phyloP scores from a whole-genome alignment of 2,113 vertebrate species.

The Bubalus kerabau region DNA sequence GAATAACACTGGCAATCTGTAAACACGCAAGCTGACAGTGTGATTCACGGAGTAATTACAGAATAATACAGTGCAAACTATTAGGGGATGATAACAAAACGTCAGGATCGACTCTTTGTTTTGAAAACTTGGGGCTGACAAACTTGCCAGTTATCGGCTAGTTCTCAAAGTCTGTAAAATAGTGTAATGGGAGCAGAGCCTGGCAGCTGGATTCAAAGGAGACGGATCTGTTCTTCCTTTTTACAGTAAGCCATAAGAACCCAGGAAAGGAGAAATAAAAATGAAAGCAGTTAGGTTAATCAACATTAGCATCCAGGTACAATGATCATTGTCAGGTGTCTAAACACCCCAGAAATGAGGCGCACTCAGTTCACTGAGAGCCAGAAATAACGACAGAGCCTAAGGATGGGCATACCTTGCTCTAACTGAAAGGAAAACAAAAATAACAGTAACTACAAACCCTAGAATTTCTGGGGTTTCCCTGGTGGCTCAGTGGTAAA shows the following conservation, averaged over 20 bases:
- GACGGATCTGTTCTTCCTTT: constrained; percentile 23
- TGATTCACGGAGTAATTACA: constrained; percentile 73
- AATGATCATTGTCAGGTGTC: constrained; percentile 16
- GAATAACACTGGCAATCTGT: constrained; percentile 37
- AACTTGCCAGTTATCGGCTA: constrained; percentile 37
- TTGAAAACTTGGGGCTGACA: constrained; percentile 51
- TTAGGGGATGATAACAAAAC: constrained; percentile 69
- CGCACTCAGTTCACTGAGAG: not conserved
- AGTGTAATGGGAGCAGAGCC: constrained; percentile 17
- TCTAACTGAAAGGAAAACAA: not conserved
- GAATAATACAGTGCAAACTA: constrained; percentile 68
- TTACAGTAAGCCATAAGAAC: constrained; percentile 13
- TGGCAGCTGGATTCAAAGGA: constrained; percentile 52
- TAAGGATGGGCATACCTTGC: not conserved
- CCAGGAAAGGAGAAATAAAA: not conserved
- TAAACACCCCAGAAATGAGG: not conserved
- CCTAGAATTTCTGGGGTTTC: not conserved
- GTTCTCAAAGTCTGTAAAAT: constrained; percentile 22
- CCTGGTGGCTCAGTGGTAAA: not conserved
- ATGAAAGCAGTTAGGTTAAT: constrained; percentile 32
- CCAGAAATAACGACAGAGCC: not conserved
- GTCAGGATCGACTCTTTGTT: constrained; percentile 58
- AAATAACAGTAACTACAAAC: not conserved
- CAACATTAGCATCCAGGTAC: not conserved
- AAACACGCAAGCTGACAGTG: constrained; percentile 54